Evolutionary conservation across 2,888 invertebrate genomes (phyloP).

Genomic region (Stenichneumon culpator): DNA sequence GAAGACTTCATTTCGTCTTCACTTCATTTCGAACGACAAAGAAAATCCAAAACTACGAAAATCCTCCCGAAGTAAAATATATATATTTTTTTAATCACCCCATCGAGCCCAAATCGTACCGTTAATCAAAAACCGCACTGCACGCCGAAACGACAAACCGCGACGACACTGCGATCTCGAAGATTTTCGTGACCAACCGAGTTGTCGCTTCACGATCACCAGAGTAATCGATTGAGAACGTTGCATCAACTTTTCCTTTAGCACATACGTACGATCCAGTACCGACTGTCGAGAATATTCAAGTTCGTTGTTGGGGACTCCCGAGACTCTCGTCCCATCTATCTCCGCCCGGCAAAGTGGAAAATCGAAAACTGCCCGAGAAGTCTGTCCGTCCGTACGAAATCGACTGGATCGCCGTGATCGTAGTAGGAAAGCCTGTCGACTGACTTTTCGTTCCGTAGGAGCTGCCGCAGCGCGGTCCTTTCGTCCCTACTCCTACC

Average conservation of each 20-base stretch:
- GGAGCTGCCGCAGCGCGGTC: conserved; percentile 30
- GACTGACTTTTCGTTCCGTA: conserved; percentile 29
- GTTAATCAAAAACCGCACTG: conserved; percentile 22
- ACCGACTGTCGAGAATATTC: conserved; percentile 6
- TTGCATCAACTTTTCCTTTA: conserved; percentile 62
- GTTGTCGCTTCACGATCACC: not conserved
- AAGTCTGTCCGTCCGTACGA: conserved; percentile 16
- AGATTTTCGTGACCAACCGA: conserved; percentile 11
- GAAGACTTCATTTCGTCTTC: too few relatives aligned
- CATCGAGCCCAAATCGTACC: not conserved
- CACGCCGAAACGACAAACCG: not conserved
- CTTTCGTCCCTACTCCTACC: conserved; percentile 41
- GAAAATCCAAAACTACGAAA: not conserved
- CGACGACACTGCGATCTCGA: not conserved
- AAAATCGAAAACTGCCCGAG: not conserved
- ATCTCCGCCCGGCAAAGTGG: not conserved
- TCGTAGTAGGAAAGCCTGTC: not conserved
- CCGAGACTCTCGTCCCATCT: not conserved
- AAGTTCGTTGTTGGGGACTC: not conserved
- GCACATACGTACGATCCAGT: conserved; percentile 37
- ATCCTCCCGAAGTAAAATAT: not conserved
- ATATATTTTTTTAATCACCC: not conserved
- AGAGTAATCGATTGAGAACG: conserved; percentile 41
- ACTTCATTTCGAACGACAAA: not conserved
- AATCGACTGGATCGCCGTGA: not conserved